These are phyloP conservation scores for Penaeus chinensis DNA, from an alignment of 1,140 invertebrate species.

Conservation along the genomic window DNA sequence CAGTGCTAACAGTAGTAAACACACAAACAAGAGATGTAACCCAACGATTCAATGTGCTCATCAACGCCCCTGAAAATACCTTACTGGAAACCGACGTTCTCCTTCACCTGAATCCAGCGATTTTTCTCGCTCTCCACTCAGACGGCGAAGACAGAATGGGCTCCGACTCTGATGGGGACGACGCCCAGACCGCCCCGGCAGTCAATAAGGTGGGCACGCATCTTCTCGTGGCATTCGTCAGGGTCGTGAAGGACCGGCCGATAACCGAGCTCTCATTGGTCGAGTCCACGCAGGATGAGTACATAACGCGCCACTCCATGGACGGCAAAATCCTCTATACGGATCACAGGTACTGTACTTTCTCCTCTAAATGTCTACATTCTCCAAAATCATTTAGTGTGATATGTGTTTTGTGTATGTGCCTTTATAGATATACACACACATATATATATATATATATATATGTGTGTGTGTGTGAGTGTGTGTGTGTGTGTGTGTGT, in stretches of 20 bases:
- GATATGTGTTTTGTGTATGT: too few species aligned
- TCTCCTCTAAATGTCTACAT: background rate
- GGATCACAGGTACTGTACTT: slow-evolving; percentile 74
- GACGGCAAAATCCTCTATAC: slow-evolving; percentile 86
- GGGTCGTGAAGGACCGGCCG: slow-evolving; percentile 76
- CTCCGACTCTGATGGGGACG: slow-evolving; percentile 34
- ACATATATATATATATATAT: too few species aligned
- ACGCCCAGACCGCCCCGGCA: background rate
- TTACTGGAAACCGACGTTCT: too few species aligned
- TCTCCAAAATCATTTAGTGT: too few species aligned
- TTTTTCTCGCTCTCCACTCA: background rate
- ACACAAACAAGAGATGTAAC: too few species aligned
- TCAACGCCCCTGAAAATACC: too few species aligned
- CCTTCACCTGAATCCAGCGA: too few species aligned
- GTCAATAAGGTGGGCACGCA: slow-evolving; percentile 66
- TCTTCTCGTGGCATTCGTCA: slow-evolving; percentile 78
- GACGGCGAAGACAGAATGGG: slow-evolving; percentile 38
- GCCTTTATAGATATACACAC: too few species aligned
- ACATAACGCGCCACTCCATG: slow-evolving; percentile 83
- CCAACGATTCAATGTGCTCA: too few species aligned
- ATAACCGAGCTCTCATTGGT: slow-evolving; percentile 77
- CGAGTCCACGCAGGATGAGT: slow-evolving; percentile 84
- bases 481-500: too few species aligned
- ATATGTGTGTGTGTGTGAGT: too few species aligned
- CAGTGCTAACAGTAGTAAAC: too few species aligned